Base-by-base conservation (phyloP, 2,113 vertebrate species). In the Tragelaphus strepsiceros region DNA sequence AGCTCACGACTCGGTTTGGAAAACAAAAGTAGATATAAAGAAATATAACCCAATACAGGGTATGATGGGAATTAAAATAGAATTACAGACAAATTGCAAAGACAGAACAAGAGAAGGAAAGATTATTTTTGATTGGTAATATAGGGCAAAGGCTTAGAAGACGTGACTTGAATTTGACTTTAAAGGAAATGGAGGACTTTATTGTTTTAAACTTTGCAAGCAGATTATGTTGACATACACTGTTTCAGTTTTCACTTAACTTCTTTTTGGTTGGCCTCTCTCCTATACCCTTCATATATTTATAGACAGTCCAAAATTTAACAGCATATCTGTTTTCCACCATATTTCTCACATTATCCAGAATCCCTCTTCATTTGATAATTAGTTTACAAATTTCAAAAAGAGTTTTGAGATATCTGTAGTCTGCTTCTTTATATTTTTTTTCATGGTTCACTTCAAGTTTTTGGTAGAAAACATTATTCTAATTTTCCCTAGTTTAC, bases 371-470 rank as follows among this genome's bases (percentile, higher is more conserved):
- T 92, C 19, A 30, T 32, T 71, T 19, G 17, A 53, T 67, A 56
- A 88, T 82, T 84, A 77, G 35, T 86, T 82, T 84, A 14, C 24
- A 84, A 71, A 93, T 84, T 96, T n/a, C 39, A 88, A 56, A 56
- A 64, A 46, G 35, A 62, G 0, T 54, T 43, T 49, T 74, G 46
- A 62, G 39, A 84, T 49, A 90, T 49, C 46, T 89, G 46, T 80
- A 62, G 3, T 5, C 24, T 86, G 43, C 0, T 89, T 78, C 24
- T 28, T 95, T 95, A 28, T 89, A 83, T 32, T 86, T 95, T 39
- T 95, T 95, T 95, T 56, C n/a, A 51, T 81, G 62, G 21, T 84
- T 96, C 90, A 96, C 56, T 59, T 97, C 24, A 51, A 94, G 39
- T 53, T 94, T 94, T 62, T n/a, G 58, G 17, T 90, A 67, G 67